phyloP scores from a whole-genome alignment of 2,888 invertebrate genomes.

The Oasisia sp. region DNA sequence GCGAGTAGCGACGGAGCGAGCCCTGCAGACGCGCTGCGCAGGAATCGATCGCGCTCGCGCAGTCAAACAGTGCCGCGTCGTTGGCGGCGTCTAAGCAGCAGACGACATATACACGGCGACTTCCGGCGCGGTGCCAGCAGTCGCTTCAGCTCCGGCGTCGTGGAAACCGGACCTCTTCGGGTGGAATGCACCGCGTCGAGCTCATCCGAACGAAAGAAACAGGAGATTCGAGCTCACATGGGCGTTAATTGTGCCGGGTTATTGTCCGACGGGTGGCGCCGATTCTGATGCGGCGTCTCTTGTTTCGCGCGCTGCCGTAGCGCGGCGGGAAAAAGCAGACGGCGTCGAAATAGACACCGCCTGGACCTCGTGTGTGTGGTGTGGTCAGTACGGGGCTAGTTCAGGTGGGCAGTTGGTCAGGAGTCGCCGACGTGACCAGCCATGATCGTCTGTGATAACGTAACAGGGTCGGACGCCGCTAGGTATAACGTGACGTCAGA shows the following conservation, averaged over 20 bases:
- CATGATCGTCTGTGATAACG: neutral
- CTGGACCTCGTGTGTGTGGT: neutral
- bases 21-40: neutral
- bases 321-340: neutral
- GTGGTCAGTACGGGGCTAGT: neutral
- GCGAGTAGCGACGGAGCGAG: neutral
- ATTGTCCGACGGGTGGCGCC: neutral
- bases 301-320: neutral
- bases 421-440: neutral
- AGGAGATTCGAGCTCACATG: neutral
- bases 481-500: conserved; percentile 32
- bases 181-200: neutral
- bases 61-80: neutral
- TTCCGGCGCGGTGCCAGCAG: neutral
- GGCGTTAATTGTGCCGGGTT: neutral
- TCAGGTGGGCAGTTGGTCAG: neutral
- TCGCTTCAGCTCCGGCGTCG: conserved; percentile 7
- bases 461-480: neutral
- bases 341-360: neutral
- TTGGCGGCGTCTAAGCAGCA: neutral
- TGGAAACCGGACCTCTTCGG: neutral
- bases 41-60: neutral
- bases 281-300: neutral
- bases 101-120: conserved; percentile 4
- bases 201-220: neutral